These are phyloP conservation scores for Pogona vitticeps DNA, from an alignment of 2,113 vertebrate genomes.

Conservation along the genomic window DNA sequence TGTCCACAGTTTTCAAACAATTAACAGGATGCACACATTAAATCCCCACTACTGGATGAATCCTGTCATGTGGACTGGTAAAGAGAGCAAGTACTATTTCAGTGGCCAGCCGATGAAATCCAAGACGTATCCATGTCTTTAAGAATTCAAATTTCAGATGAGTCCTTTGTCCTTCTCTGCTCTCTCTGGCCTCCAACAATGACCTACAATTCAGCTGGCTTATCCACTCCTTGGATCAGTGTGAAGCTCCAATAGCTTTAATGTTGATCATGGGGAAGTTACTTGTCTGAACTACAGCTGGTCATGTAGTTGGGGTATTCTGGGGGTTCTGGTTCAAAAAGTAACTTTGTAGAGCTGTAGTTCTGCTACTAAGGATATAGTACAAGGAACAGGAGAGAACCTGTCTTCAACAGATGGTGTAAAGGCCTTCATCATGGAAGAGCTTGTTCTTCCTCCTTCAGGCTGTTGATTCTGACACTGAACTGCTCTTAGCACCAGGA, in stretches of 20 bases:
- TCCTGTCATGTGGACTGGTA: constrained; percentile 26
- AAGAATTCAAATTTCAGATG: constrained; percentile 29
- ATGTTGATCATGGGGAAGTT: no score
- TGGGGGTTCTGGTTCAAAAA: no score
- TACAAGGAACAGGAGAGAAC: background rate
- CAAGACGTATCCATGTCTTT: constrained; percentile 10
- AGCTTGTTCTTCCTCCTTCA: background rate
- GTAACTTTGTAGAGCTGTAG: no score
- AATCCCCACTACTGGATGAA: background rate
- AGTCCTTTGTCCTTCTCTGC: background rate
- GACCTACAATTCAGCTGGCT: background rate
- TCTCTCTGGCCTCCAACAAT: background rate
- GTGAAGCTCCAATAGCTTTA: background rate
- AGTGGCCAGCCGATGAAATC: constrained; percentile 49
- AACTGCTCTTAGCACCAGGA: background rate
- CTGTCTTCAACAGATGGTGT: background rate
- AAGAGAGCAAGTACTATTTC: constrained; percentile 44
- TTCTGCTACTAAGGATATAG: background rate
- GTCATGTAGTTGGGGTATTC: no score
- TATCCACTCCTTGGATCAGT: background rate
- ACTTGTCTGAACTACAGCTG: no score
- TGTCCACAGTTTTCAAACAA: background rate
- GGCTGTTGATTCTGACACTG: background rate
- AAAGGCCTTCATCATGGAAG: background rate
- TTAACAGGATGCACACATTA: constrained; percentile 56